Evolutionary conservation across 1,140 invertebrate genomes (phyloP), one percentile per base, ranked within the genome.

Genomic region (Drosophila aff.): DNA sequence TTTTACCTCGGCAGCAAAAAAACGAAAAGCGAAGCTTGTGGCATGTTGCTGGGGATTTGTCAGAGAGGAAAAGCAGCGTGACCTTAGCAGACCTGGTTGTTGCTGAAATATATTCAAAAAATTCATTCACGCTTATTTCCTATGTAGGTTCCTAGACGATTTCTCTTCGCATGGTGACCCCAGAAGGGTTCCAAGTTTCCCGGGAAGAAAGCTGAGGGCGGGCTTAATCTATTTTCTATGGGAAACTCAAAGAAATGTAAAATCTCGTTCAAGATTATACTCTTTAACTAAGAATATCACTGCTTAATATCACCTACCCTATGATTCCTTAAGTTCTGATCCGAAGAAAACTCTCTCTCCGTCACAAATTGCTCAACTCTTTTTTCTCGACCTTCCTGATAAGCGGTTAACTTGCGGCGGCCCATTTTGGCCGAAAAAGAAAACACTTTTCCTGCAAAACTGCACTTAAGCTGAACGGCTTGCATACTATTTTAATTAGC

Each of bases 401-500:
- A 28, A 13, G 36, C 36, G 11, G 13, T 36, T 73, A 11, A 43
- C 49, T 72, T 50, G 69, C 44, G 38, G 67, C 67, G 53, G 44
- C 69, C 69, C 53, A 72, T 72, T 59, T 72, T 41, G 44, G n/a
- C 18, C 16, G 15, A 15, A n/a, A 38, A 47, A 40, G 60, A 31
- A 64, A 83, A 57, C 71, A 71, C 78, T 80, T 76, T 67, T 26
- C 46, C 36, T 33, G 57, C 40, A 38, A 52, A 75, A 55, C 63
- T 68, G 79, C 76, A 79, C 71, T 86, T 76, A 60, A 65, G 63
- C 68, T 50, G 76, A 66, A 79, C 58, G 28, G 72, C 53, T 47
- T 66, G 76, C 79, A 79, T 86, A 76, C 77, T 80, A 81, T 89
- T 87, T 87, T 87, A 87, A 87, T 87, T 87, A 86, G 83, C 64